phyloP scores from a whole-genome alignment of 2,113 vertebrate species.

The Pithys albifrons region DNA sequence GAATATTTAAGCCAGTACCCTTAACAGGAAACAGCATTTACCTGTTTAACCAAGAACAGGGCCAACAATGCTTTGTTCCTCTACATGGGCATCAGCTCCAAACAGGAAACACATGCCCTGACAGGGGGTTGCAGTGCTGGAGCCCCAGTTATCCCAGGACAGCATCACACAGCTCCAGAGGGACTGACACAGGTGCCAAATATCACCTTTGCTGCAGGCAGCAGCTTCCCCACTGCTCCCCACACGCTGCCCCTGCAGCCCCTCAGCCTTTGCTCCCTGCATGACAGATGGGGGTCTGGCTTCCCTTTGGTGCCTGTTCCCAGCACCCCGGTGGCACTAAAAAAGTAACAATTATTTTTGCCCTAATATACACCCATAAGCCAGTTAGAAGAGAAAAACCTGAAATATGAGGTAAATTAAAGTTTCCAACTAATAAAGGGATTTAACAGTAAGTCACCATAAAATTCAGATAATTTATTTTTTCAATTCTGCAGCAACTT shows the following conservation, averaged over 20 bases:
- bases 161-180: not conserved
- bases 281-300: not conserved
- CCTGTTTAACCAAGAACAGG: not conserved
- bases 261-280: not conserved
- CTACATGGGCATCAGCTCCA: not conserved
- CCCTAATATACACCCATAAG: slow-evolving; percentile 1
- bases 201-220: not conserved
- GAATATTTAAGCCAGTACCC: not conserved
- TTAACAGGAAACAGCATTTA: not conserved
- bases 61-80: not conserved
- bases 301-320: not conserved
- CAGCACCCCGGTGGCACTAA: not conserved
- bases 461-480: slow-evolving; percentile 62
- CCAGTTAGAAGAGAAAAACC: not conserved
- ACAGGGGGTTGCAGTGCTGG: rapidly evolving
- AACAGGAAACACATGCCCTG: not conserved
- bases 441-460: slow-evolving; percentile 63
- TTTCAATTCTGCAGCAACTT: slow-evolving; percentile 62
- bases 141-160: not conserved
- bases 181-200: not conserved
- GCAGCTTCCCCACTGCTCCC: not conserved
- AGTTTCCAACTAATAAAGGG: slow-evolving; percentile 37
- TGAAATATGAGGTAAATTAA: slow-evolving; percentile 63
- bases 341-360: slow-evolving; percentile 3
- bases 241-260: not conserved